Evolutionary conservation across 2,888 invertebrate species (phyloP).

Genomic region (Gastracanthus pulcherrimus): DNA sequence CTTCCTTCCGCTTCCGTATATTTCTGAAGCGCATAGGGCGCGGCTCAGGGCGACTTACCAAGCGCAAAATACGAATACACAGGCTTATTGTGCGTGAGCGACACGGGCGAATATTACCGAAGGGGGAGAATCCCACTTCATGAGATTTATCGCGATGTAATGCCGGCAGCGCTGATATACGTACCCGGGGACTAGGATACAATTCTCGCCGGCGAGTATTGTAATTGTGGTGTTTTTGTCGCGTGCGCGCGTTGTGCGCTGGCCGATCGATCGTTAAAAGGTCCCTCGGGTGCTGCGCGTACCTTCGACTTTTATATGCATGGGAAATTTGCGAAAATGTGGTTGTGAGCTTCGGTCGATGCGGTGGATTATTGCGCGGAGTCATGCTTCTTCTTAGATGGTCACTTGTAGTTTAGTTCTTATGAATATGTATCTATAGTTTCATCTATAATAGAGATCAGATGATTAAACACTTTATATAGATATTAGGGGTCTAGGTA

Average conservation of each 20-base stretch:
- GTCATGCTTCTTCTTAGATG: too few species aligned
- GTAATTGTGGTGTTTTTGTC: slow-evolving; percentile 41
- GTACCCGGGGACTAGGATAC: too few species aligned
- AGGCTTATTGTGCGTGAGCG: slow-evolving; percentile 1
- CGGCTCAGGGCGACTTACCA: neutral
- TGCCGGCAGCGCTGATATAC: slow-evolving; percentile 8
- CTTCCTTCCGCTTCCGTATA: slow-evolving; percentile 29
- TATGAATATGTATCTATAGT: too few species aligned
- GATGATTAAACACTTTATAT: too few species aligned
- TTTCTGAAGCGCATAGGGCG: neutral
- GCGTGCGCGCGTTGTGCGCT: neutral
- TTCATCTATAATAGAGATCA: too few species aligned
- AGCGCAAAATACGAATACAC: slow-evolving; percentile 7
- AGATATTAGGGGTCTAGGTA: too few species aligned
- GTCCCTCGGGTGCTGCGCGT: neutral
- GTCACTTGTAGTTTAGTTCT: too few species aligned
- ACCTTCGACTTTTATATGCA: neutral
- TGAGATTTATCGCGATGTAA: slow-evolving; percentile 33
- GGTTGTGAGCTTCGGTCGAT: too few species aligned
- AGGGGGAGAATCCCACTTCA: neutral
- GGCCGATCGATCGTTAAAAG: slow-evolving; percentile 23
- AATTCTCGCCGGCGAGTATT: neutral
- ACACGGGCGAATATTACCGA: neutral
- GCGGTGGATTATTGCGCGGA: too few species aligned
- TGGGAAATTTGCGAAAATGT: too few species aligned